Percentiles rank a stretch among this genome's conserved stretches.
These are phyloP conservation scores for Acronicta psi DNA, from an alignment of 2,888 invertebrate genomes.

Conservation along the genomic window DNA sequence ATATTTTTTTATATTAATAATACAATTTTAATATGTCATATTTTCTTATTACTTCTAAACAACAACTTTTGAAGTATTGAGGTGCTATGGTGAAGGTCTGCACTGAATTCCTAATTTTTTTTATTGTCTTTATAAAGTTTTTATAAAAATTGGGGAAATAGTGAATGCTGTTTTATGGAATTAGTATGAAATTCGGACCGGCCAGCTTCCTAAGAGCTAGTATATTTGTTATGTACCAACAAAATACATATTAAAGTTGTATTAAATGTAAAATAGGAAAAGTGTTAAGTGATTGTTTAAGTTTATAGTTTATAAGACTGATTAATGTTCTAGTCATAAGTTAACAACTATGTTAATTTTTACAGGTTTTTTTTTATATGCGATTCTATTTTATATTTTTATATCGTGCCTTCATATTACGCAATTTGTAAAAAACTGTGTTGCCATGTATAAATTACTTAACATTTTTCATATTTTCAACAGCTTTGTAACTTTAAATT, in stretches of 20 bases:
- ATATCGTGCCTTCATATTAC: background rate
- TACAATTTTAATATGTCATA: slow-evolving; percentile 44
- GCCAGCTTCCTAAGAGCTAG: too few relatives aligned
- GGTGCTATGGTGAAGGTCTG: too few relatives aligned
- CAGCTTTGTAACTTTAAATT: slow-evolving; percentile 27
- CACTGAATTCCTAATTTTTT: too few relatives aligned
- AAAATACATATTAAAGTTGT: slow-evolving; percentile 60
- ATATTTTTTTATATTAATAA: slow-evolving; percentile 20
- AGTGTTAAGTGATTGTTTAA: slow-evolving; percentile 59
- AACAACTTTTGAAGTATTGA: too few relatives aligned
- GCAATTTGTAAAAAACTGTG: background rate
- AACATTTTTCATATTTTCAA: slow-evolving; percentile 63
- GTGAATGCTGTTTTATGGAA: too few relatives aligned
- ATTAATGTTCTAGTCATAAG: background rate
- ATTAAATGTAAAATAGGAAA: slow-evolving; percentile 56
- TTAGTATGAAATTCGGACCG: too few relatives aligned
- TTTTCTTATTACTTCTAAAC: too few relatives aligned
- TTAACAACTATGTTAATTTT: too few relatives aligned
- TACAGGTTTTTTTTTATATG: slow-evolving; percentile 1
- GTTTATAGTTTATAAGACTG: slow-evolving; percentile 2
- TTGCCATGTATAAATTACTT: slow-evolving; percentile 50
- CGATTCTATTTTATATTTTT: background rate
- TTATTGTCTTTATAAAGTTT: too few relatives aligned
- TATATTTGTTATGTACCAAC: background rate
- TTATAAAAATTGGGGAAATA: too few relatives aligned